Percentiles rank a stretch among this genome's conserved stretches.
These are phyloP conservation scores for Phoeniculus purpureus DNA, from an alignment of 2,797 vertebrate genomes.

Conservation along the genomic window DNA sequence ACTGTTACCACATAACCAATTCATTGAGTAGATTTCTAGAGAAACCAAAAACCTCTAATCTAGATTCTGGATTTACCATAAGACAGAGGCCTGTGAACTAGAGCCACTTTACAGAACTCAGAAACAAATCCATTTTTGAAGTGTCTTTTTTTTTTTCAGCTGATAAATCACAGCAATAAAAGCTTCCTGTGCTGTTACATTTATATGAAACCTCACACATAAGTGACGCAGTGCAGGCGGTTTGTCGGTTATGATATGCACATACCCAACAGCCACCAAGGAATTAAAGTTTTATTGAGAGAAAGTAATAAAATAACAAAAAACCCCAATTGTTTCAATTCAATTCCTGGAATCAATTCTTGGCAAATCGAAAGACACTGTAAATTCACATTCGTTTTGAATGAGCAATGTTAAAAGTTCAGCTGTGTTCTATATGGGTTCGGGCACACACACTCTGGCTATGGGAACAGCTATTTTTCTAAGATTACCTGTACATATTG, in stretches of 20 bases:
- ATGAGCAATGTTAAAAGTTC: neutral
- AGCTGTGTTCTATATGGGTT: neutral
- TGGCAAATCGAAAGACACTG: neutral
- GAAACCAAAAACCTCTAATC: neutral
- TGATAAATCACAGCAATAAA: neutral
- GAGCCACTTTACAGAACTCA: neutral
- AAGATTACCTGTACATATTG: neutral
- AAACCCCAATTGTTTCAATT: neutral
- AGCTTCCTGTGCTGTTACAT: neutral
- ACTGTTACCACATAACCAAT: neutral
- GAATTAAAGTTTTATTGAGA: neutral
- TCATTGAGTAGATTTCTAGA: neutral
- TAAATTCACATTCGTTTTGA: neutral
- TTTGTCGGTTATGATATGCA: neutral
- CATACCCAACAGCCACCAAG: neutral
- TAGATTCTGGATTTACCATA: neutral
- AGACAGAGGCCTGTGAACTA: neutral
- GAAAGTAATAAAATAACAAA: neutral
- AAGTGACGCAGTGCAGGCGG: neutral
- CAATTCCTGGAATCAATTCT: neutral
- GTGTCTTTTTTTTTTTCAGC: neutral
- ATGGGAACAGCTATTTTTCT: neutral
- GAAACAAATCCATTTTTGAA: neutral
- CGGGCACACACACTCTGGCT: neutral
- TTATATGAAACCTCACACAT: neutral